These are phyloP conservation scores for Argyra leucocephala DNA, from an alignment of 2,888 invertebrate species.

Conservation along the genomic window DNA sequence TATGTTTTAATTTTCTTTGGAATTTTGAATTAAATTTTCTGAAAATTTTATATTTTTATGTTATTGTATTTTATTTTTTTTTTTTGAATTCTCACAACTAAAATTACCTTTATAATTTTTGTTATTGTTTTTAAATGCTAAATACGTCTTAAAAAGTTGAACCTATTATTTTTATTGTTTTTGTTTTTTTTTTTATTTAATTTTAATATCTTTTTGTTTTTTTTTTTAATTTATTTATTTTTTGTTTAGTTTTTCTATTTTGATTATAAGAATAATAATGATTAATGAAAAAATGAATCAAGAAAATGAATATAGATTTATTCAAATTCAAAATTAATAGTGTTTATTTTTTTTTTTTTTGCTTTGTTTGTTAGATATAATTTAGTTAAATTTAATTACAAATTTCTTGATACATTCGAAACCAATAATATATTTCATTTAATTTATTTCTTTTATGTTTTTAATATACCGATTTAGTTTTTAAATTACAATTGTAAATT, in stretches of 20 bases:
- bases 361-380: no score
- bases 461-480: no score
- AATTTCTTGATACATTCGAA: not conserved
- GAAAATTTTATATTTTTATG: not conserved
- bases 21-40: not conserved
- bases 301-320: not conserved
- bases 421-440: not conserved
- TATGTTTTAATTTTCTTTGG: not conserved
- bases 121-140: not conserved
- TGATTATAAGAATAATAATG: not conserved
- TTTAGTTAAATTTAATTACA: not conserved
- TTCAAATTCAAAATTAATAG: constrained; percentile 1
- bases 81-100: not conserved
- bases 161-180: not conserved
- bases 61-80: not conserved
- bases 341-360: not conserved
- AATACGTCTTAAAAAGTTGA: not conserved
- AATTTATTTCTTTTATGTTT: no score
- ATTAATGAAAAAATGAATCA: not conserved
- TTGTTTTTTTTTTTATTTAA: not conserved
- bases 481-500: no score
- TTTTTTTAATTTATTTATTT: not conserved
- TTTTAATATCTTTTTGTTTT: not conserved
- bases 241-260: not conserved
- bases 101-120: not conserved